Conservation (phyloP, 2,797 vertebrate species). For the Darevskia nairensis region DNA sequence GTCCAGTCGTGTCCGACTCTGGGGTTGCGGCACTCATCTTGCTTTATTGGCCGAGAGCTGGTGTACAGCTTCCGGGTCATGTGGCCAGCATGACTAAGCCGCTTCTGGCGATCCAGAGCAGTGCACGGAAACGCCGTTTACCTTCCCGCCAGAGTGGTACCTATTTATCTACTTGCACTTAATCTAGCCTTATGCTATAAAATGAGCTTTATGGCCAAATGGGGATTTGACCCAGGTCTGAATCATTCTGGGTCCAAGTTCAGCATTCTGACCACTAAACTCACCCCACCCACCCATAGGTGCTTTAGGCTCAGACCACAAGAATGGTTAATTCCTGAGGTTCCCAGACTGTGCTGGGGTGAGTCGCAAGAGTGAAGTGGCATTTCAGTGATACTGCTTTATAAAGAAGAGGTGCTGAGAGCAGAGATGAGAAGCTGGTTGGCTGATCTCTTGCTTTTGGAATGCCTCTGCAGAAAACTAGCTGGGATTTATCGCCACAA, state of each 20-base stretch:
- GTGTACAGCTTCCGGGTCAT: too few relatives aligned
- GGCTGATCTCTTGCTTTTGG: slow-evolving; percentile 31
- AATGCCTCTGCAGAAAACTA: slow-evolving; percentile 25
- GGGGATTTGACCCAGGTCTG: not conserved
- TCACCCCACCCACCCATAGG: not conserved
- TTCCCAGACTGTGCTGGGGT: not conserved
- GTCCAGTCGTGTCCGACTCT: too few relatives aligned
- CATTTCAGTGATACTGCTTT: not conserved
- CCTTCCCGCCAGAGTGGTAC: too few relatives aligned
- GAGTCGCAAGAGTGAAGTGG: not conserved
- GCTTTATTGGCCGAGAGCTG: too few relatives aligned
- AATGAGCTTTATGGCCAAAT: not conserved
- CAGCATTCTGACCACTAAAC: not conserved
- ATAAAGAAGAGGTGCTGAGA: slow-evolving; percentile 16
- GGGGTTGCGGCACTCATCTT: too few relatives aligned
- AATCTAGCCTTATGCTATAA: not conserved
- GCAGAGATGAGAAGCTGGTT: slow-evolving; percentile 1
- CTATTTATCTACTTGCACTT: not conserved
- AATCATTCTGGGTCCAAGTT: not conserved
- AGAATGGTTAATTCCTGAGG: not conserved
- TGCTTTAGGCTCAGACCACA: not conserved
- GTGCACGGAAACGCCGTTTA: too few relatives aligned
- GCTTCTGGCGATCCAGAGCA: too few relatives aligned
- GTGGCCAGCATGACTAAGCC: too few relatives aligned
- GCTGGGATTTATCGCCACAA: slow-evolving; percentile 26